A percentile compares a stretch with the other conserved stretches of the same genome.
These are phyloP conservation scores for Drosophila asahinai DNA, from an alignment of 1,140 invertebrate genomes.

Conservation along the genomic window DNA sequence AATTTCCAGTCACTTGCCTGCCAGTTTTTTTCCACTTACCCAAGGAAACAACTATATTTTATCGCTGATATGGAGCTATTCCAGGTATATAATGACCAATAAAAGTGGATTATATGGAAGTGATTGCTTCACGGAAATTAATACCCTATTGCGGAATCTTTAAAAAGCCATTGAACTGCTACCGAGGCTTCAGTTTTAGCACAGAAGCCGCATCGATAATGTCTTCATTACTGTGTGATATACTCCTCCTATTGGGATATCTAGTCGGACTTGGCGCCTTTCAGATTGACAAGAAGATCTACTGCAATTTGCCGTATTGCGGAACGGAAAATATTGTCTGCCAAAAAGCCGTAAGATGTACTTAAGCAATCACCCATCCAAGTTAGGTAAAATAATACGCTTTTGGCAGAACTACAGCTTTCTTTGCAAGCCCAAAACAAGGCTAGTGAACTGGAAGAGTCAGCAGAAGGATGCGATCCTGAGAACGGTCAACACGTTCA, in stretches of 20 bases:
- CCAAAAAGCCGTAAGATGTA: neutral
- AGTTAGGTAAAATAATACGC: neutral
- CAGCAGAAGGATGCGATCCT: neutral
- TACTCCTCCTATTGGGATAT: neutral
- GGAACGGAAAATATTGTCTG: neutral
- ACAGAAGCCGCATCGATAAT: neutral
- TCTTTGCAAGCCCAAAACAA: neutral
- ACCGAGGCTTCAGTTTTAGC: conserved; percentile 1
- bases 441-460: too few relatives aligned
- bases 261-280: neutral
- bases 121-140: neutral
- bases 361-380: neutral
- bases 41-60: conserved; percentile 1
- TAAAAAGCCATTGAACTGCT: neutral
- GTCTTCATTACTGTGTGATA: neutral
- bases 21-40: neutral
- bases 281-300: neutral
- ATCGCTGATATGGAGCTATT: neutral
- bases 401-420: neutral
- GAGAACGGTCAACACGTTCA: neutral
- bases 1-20: neutral
- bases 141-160: neutral
- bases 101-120: neutral
- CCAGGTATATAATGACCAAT: neutral
- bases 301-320: conserved; percentile 36